Evolutionary conservation across 2,797 vertebrate species (phyloP), one percentile per base, ranked within the genome.

Genomic region (Sylvilagus floridanus): DNA sequence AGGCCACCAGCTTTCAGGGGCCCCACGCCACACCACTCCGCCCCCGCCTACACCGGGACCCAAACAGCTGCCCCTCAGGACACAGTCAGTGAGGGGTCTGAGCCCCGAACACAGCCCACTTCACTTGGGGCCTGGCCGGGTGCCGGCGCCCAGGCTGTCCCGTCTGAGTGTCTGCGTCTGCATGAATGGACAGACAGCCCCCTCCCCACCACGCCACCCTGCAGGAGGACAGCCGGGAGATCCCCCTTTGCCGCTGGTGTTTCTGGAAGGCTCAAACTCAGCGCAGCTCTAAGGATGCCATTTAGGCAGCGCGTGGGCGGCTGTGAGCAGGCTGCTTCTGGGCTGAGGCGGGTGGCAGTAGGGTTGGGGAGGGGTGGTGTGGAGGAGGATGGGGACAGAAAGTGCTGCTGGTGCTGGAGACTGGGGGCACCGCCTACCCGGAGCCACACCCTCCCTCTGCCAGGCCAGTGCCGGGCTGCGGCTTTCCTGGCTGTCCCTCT

Each of bases 311-410:
- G n/a, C 10, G 76, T 4, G 57, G 94, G 91, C 0, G 4, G 90
- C 91, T 30, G 57, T 1, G 69, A 50, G 37, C 68, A 82, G 60
- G 91, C 82, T 96, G 95, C 96, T 97, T 93, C 66, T 66, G 62
- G 86, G 72, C 86, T 11, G 52, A 65, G 65, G 37, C 0, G 17
- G 54, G 54, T 57, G 54, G 54, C 54, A 57, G 54, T 11, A 57
- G 54, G 54, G 54, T 57, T 21, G 54, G 87, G 90, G 81, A 83
- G 69, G 82, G 57, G 76, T 5, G 83, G 76, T 12, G 88, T 60
- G 92, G 26, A 21, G 94, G 84, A 90, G 77, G 78, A 81, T n/a
- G 72, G 75, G 90, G 73, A 82, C 71, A 73, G 94, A 54, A 57
- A 4, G 62, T 24, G n/a, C 26, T 2, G 4, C 52, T 1, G 8